These are phyloP conservation scores for Campopleginae sp. DNA, from an alignment of 2,888 invertebrate genomes.

Conservation along the genomic window DNA sequence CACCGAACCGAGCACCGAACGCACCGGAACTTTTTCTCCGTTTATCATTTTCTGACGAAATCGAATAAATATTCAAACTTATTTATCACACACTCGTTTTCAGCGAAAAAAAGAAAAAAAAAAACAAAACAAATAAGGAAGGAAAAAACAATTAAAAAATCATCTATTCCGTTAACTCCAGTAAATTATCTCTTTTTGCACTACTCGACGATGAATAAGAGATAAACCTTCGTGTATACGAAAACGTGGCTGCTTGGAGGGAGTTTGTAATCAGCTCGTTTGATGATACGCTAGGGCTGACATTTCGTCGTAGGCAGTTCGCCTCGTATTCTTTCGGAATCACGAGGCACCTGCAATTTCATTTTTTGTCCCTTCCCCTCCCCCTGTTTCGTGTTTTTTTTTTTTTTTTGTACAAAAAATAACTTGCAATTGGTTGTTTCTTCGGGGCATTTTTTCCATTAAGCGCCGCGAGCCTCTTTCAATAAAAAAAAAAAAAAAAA, in stretches of 20 bases:
- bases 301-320: constrained; percentile 73
- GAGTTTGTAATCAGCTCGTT: constrained; percentile 76
- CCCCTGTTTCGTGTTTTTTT: constrained; percentile 3
- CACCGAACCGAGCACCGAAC: not conserved
- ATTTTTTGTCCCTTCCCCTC: constrained; percentile 13
- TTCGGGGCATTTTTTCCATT: not conserved
- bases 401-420: not conserved
- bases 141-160: not conserved
- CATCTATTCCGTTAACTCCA: constrained; percentile 11
- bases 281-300: constrained; percentile 76
- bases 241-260: constrained; percentile 69
- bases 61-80: constrained; percentile 8
- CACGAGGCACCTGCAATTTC: constrained; percentile 47
- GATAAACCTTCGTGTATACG: constrained; percentile 59
- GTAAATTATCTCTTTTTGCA: constrained; percentile 66
- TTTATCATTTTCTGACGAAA: constrained; percentile 1
- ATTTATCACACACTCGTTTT: not conserved
- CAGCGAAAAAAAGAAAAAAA: not conserved
- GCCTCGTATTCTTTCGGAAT: constrained; percentile 71
- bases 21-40: not conserved
- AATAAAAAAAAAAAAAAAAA: not conserved
- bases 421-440: not conserved
- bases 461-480: not conserved
- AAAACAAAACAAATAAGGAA: not conserved
- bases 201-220: constrained; percentile 59